These are phyloP conservation scores for Oreochromis tanganicae DNA, from an alignment of 2,113 vertebrate genomes.

Conservation along the genomic window DNA sequence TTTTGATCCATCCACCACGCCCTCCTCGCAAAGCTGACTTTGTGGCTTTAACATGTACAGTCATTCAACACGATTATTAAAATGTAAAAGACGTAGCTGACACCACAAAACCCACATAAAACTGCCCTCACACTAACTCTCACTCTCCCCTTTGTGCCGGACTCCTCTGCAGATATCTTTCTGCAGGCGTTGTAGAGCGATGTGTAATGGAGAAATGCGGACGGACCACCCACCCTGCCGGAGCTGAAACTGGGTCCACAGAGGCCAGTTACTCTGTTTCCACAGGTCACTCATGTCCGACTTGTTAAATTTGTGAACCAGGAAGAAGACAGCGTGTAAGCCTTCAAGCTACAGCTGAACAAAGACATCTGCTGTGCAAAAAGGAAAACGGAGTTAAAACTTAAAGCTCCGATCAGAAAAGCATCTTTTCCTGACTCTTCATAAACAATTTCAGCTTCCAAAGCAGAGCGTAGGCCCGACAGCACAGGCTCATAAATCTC, in stretches of 20 bases:
- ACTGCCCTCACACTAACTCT: background rate
- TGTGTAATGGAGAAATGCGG: slow-evolving; percentile 2
- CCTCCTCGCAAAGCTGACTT: background rate
- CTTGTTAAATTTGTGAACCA: slow-evolving; percentile 45
- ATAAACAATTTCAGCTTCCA: background rate
- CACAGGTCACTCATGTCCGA: slow-evolving; percentile 43
- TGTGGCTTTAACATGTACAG: background rate
- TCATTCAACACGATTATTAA: background rate
- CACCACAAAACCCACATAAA: background rate
- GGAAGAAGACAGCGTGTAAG: background rate
- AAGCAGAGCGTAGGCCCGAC: background rate
- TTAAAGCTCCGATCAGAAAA: background rate
- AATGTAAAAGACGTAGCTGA: background rate
- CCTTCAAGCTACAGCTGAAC: background rate
- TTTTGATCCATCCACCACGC: background rate
- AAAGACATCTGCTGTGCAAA: background rate
- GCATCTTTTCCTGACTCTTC: background rate
- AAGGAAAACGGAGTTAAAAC: background rate
- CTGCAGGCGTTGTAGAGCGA: background rate
- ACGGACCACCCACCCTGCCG: slow-evolving; percentile 61
- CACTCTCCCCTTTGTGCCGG: background rate
- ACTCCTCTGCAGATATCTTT: slow-evolving; percentile 10
- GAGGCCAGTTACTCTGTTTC: slow-evolving; percentile 52
- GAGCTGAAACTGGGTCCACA: slow-evolving; percentile 39
- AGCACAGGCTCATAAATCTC: slow-evolving; percentile 18